Evolutionary conservation across 2,797 vertebrate genomes (phyloP), one percentile per base, ranked within the genome.

Genomic region (Labroides dimidiatus): DNA sequence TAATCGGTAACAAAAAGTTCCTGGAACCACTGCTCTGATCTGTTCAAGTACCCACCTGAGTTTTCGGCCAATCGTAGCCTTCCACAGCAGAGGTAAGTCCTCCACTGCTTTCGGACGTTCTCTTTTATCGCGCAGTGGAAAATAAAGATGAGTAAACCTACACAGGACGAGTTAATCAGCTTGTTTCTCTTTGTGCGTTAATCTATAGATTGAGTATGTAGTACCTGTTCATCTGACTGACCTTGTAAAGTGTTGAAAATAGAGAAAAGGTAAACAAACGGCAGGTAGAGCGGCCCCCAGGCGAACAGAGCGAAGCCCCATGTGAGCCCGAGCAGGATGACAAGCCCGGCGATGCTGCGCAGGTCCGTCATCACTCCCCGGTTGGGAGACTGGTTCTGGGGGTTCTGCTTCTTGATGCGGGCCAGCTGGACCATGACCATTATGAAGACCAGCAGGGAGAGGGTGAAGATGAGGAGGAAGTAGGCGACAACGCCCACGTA

Each of bases 281-380:
- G 88, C 50, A 96, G 58, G 67, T 95, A 94, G 57, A 96, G 94
- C 0, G 95, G 94, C 1, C 94, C 95, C 95, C 96, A 97, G 41
- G 96, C 96, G 47, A 99, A 97, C 84, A 99, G 96, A 48, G 96
- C 96, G 45, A 99, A 95, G 7, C 96, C 97, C 98, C 97, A 99
- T 55, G 97, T 98, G 80, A 99, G 97, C 64, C 98, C 97, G 33
- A 99, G 93, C 76, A 99, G 91, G 77, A 98, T 87, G 1, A 96
- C 87, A 23, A 99, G 95, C 43, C 98, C 96, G 0, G 93, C 88
- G 44, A 96, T 86, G 60, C 97, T 98, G 61, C 96, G 93, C 21
- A 99, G 81, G 59, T 99, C 96, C 0, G 90, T 94, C 75, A 96
- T 92, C 70, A 95, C 62, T 10, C 93, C 91, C 56, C 94, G 94